A percentile compares a stretch with the other conserved stretches of the same genome.
Evolutionary conservation across 1,140 invertebrate species (phyloP).

Genomic region (Pinna nobilis): DNA sequence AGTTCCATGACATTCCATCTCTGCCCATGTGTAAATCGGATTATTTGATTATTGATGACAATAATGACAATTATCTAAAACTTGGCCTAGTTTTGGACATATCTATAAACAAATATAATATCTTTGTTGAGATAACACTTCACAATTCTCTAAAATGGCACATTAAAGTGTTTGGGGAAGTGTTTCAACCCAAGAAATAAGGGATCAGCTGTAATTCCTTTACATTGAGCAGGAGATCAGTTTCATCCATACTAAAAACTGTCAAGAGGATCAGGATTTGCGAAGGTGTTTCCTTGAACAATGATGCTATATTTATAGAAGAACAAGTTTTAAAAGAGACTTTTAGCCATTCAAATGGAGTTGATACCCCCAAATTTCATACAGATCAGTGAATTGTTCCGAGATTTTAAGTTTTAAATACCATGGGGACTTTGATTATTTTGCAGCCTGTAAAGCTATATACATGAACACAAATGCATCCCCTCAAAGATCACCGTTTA

Average conservation of each 20-base stretch:
- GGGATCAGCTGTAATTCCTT: background rate
- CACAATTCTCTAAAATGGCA: background rate
- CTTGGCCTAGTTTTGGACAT: background rate
- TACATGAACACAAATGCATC: background rate
- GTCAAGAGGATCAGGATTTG: background rate
- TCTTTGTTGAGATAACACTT: background rate
- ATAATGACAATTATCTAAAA: background rate
- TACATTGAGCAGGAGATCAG: background rate
- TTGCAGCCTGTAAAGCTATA: no score
- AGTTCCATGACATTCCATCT: background rate
- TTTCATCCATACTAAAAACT: background rate
- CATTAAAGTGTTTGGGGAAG: background rate
- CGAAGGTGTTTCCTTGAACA: background rate
- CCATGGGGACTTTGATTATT: no score
- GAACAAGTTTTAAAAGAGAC: background rate
- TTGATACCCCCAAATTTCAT: no score
- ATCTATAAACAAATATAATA: background rate
- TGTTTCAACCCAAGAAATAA: background rate
- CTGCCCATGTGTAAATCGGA: background rate
- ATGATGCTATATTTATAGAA: background rate
- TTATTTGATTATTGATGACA: background rate
- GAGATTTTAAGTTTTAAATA: no score
- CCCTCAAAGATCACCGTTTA: background rate
- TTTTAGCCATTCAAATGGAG: no score
- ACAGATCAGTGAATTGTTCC: no score